Conservation (phyloP, 2,888 invertebrate species). For the Euzophera pinguis region DNA sequence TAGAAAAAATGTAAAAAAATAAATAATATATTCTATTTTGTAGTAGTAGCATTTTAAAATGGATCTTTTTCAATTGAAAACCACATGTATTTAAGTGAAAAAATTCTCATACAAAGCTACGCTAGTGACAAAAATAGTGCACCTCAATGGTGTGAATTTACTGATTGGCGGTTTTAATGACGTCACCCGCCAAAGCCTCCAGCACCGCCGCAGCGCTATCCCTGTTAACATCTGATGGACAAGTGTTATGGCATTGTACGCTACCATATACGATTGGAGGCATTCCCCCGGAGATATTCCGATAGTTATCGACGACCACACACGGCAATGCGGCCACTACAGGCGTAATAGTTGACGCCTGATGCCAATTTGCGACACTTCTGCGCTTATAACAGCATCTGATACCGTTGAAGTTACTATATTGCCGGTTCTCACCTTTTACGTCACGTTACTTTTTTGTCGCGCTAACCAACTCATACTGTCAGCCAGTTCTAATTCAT, state of each 20-base stretch:
- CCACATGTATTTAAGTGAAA: too few species aligned
- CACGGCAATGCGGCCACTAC: constrained; percentile 43
- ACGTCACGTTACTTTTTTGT: constrained; percentile 35
- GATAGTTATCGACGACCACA: constrained; percentile 67
- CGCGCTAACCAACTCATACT: constrained; percentile 16
- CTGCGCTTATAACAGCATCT: constrained; percentile 55
- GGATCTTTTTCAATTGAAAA: too few species aligned
- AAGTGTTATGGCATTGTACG: constrained; percentile 69
- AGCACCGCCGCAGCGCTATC: constrained; percentile 49
- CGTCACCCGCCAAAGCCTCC: constrained; percentile 44
- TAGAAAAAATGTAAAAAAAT: too few species aligned
- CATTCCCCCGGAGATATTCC: constrained; percentile 52
- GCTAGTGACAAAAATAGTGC: neutral
- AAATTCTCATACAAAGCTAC: too few species aligned
- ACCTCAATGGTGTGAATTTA: constrained; percentile 33
- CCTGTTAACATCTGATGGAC: constrained; percentile 58
- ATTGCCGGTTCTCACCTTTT: constrained; percentile 40
- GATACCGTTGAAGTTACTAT: constrained; percentile 47
- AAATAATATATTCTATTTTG: too few species aligned
- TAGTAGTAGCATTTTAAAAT: too few species aligned
- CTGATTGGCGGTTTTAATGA: constrained; percentile 51
- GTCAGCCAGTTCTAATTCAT: constrained; percentile 3
- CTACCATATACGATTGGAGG: constrained; percentile 63
- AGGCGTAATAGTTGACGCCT: constrained; percentile 52
- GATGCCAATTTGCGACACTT: constrained; percentile 64